Base-by-base conservation (phyloP, 2,113 vertebrate species). In the Alaudala cheleensis region DNA sequence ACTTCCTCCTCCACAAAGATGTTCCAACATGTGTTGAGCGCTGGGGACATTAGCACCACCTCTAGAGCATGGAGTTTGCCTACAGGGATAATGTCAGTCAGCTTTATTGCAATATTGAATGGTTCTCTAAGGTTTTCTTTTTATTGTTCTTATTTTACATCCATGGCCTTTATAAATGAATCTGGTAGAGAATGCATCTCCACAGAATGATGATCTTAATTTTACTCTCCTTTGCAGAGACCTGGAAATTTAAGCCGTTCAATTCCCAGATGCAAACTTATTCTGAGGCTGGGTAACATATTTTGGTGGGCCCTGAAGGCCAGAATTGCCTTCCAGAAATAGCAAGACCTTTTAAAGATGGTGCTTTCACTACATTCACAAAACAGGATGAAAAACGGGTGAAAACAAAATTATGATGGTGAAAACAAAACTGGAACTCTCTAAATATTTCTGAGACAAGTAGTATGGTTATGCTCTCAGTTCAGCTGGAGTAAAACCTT, bases 41-140 rank as follows among this genome's bases (percentile, higher is more conserved):
- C 24, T 95, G 86, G 77, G 92, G 95, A 95, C 80, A 81, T 84
- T 83, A 92, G 91, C 84, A 97, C 95, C 92, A 95, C 95, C 95
- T 94, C 92, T 88, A 97, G 88, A 96, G 96, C 90, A 88, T 88
- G 96, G 90, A 96, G 96, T 81, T 88, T 94, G 90, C 95, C 87
- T 96, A 93, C 65, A 91, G 93, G 90, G 92, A 96, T 94, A 94
- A 94, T 3, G 80, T 90, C 90, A 96, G 88, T 95, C 94, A 97
- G 88, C 90, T 95, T 95, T 94, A 92, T 95, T 97, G 89, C 91
- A 93, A 93, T 90, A 78, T 26, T 88, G 69, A 96, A 94, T 91
- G 79, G 91, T 57, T 97, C 92, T 93, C 93, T 85, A 93, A 92
- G 93, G 92, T 88, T 93, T 96, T 97, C 94, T 96, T 97, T 97